A percentile compares a stretch with the other conserved stretches of the same genome.
Evolutionary conservation across 2,113 vertebrate genomes (phyloP).

Genomic region (Anolis sagrei): DNA sequence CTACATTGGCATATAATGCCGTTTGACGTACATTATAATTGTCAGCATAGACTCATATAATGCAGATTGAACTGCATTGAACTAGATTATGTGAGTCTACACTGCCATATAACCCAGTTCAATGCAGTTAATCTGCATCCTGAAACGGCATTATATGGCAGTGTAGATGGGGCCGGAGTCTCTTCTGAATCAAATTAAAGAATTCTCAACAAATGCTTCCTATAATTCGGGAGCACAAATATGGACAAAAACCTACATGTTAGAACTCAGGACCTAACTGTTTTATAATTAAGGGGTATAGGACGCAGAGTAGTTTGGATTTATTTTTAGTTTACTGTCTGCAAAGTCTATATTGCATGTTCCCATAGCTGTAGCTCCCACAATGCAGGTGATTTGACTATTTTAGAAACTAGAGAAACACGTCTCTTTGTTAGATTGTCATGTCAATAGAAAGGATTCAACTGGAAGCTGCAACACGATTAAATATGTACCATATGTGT

Average conservation of each 20-base stretch:
- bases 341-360: neutral
- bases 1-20: too few species aligned
- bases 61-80: too few species aligned
- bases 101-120: too few species aligned
- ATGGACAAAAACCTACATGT: conserved; percentile 39
- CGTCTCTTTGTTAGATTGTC: conserved; percentile 19
- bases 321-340: conserved; percentile 5
- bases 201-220: conserved; percentile 40
- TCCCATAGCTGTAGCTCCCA: conserved; percentile 27
- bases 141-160: too few species aligned
- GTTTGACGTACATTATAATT: too few species aligned
- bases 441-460: conserved; percentile 47
- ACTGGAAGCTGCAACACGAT: conserved; percentile 49
- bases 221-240: conserved; percentile 36
- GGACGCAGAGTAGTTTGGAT: neutral
- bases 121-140: too few species aligned
- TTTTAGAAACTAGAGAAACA: conserved; percentile 34
- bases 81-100: too few species aligned
- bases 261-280: conserved; percentile 7
- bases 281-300: conserved; percentile 10
- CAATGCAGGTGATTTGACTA: conserved; percentile 13
- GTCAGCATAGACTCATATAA: too few species aligned
- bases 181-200: conserved; percentile 54
- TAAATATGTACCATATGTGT: conserved; percentile 42
- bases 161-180: neutral